These are phyloP conservation scores for Rhinolophus ferrumequinum DNA, from an alignment of 2,113 vertebrate species.

Conservation along the genomic window DNA sequence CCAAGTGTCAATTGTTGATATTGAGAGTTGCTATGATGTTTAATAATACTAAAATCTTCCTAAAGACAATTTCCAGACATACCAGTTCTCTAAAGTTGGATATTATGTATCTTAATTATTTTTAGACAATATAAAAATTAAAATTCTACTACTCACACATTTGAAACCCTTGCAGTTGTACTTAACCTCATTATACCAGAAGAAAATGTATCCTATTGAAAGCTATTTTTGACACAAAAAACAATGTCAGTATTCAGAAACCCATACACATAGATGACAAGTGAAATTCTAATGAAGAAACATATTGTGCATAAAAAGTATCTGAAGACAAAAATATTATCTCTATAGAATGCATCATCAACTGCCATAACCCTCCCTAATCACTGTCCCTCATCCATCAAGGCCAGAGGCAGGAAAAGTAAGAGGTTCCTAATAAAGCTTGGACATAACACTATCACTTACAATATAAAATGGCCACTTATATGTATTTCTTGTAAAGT, in stretches of 20 bases:
- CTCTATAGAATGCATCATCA: conserved; percentile 75
- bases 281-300: conserved; percentile 79
- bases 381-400: conserved; percentile 79
- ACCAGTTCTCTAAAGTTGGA: conserved; percentile 29
- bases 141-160: conserved; percentile 28
- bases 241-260: conserved; percentile 74
- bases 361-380: conserved; percentile 79
- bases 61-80: neutral
- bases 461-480: conserved; percentile 68
- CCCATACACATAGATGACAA: conserved; percentile 71
- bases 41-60: neutral
- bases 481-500: neutral
- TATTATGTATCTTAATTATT: conserved; percentile 22
- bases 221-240: conserved; percentile 75
- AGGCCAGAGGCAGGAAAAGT: conserved; percentile 77
- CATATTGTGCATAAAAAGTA: conserved; percentile 71
- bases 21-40: neutral
- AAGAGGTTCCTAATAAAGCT: conserved; percentile 57
- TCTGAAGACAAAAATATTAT: conserved; percentile 81
- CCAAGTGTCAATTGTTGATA: neutral
- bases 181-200: conserved; percentile 56
- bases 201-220: conserved; percentile 65
- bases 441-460: conserved; percentile 7
- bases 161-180: conserved; percentile 58
- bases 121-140: conserved; percentile 65